Percentiles rank a stretch among this genome's conserved stretches.
Evolutionary conservation across 2,797 vertebrate genomes (phyloP).

Genomic region (Karalla daura): DNA sequence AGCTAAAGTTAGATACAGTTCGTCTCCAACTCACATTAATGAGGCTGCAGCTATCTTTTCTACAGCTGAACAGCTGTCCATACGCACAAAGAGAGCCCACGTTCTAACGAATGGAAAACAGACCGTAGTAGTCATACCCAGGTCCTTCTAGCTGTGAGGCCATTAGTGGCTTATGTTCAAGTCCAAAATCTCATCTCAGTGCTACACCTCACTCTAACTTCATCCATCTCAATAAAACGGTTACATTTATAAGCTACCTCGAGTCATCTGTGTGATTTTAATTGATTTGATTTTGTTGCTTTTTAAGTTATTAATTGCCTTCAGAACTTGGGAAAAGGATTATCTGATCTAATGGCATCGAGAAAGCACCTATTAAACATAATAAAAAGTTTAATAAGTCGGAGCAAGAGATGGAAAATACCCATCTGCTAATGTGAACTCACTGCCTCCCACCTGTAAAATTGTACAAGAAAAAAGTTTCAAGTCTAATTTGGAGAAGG

Average conservation of each 20-base stretch:
- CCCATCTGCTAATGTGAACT: slow-evolving; percentile 30
- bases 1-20: slow-evolving; percentile 15
- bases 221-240: not conserved
- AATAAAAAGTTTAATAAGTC: slow-evolving; percentile 37
- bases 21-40: no score
- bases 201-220: no score
- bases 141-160: no score
- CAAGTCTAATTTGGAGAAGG: no score
- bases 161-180: no score
- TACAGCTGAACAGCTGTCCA: no score
- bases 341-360: slow-evolving; percentile 22
- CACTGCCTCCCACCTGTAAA: slow-evolving; percentile 46
- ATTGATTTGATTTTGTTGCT: not conserved
- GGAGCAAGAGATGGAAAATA: slow-evolving; percentile 32
- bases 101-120: not conserved
- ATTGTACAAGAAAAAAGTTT: slow-evolving; percentile 37
- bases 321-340: slow-evolving; percentile 24
- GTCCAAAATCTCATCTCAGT: no score
- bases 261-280: no score
- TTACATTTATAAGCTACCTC: slow-evolving; percentile 5
- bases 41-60: no score
- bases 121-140: not conserved
- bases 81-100: not conserved
- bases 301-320: not conserved
- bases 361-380: slow-evolving; percentile 28